phyloP scores from a whole-genome alignment of 2,888 invertebrate genomes.

The Zygaena filipendulae region DNA sequence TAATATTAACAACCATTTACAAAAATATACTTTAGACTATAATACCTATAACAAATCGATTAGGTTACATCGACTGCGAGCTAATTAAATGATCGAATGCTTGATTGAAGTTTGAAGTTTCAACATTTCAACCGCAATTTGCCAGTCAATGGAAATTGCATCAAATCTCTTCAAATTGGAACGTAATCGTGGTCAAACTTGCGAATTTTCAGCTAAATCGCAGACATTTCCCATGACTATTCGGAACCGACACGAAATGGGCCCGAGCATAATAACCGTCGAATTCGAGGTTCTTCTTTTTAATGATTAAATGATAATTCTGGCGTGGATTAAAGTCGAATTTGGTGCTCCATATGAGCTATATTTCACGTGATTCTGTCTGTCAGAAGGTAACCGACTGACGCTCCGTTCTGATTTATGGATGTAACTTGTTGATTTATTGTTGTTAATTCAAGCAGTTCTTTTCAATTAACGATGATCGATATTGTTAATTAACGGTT shows the following conservation, averaged over 20 bases:
- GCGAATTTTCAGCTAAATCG: conserved; percentile 23
- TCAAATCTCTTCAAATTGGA: conserved; percentile 50
- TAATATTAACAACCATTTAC: too few species aligned
- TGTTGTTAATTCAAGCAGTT: conserved; percentile 38
- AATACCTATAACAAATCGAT: too few species aligned
- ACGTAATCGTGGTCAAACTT: conserved; percentile 46
- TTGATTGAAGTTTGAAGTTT: too few species aligned
- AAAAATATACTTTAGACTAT: too few species aligned
- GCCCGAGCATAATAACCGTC: too few species aligned
- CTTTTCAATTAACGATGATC: conserved; percentile 35
- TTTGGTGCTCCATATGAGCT: conserved; percentile 31
- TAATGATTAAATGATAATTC: conserved; percentile 56
- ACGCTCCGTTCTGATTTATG: conserved; percentile 36
- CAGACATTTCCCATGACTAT: conserved; percentile 58
- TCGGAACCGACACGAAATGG: conserved; percentile 30
- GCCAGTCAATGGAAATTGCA: conserved; percentile 65
- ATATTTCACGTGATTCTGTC: conserved; percentile 50
- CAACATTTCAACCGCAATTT: conserved; percentile 50
- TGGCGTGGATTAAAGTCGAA: conserved; percentile 40
- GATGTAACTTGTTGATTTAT: conserved; percentile 38
- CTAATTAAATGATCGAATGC: too few species aligned
- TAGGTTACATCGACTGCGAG: too few species aligned
- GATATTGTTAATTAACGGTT: conserved; percentile 19
- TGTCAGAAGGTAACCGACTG: conserved; percentile 30
- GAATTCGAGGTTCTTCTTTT: too few species aligned